Conservation (phyloP, 1,140 invertebrate genomes). For the Drosophila carrolli region DNA sequence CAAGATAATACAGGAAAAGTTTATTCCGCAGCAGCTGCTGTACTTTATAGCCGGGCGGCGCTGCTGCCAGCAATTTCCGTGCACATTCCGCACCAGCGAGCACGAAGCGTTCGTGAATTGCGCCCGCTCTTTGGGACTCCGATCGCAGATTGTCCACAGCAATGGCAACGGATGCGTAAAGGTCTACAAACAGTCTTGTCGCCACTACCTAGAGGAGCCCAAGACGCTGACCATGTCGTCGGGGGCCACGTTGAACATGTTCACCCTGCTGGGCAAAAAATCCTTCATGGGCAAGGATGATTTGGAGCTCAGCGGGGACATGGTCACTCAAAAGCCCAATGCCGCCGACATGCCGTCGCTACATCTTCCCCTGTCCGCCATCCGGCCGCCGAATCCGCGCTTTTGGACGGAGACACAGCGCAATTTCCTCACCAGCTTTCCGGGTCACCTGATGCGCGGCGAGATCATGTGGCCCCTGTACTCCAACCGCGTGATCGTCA, state of each 20-base stretch:
- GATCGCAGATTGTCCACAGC: slow-evolving; percentile 22
- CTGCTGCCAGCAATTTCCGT: slow-evolving; percentile 68
- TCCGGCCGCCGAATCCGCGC: slow-evolving; percentile 13
- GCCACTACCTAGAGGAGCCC: slow-evolving; percentile 61
- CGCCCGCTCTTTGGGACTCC: slow-evolving; percentile 39
- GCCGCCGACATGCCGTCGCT: slow-evolving; percentile 10
- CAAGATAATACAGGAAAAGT: slow-evolving; percentile 47
- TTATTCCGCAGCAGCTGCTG: slow-evolving; percentile 64
- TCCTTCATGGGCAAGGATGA: slow-evolving; percentile 22
- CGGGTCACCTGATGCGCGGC: neutral
- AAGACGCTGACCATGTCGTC: slow-evolving; percentile 29
- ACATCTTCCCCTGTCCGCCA: slow-evolving; percentile 15
- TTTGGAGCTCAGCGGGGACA: slow-evolving; percentile 10
- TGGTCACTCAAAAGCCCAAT: neutral
- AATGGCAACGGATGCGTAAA: slow-evolving; percentile 53
- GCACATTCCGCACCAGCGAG: slow-evolving; percentile 52
- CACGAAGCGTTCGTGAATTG: slow-evolving; percentile 22
- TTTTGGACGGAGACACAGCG: slow-evolving; percentile 29
- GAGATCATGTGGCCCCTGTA: slow-evolving; percentile 40
- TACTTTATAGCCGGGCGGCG: slow-evolving; percentile 67
- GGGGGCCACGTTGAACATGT: slow-evolving; percentile 40
- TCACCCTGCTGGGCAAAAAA: slow-evolving; percentile 27
- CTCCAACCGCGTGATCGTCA: slow-evolving; percentile 45
- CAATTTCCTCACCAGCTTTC: slow-evolving; percentile 14
- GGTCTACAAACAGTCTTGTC: slow-evolving; percentile 59